Evolutionary conservation across 2,888 invertebrate genomes (phyloP), one percentile per base, ranked within the genome.

Genomic region (Teleiodes luculella): DNA sequence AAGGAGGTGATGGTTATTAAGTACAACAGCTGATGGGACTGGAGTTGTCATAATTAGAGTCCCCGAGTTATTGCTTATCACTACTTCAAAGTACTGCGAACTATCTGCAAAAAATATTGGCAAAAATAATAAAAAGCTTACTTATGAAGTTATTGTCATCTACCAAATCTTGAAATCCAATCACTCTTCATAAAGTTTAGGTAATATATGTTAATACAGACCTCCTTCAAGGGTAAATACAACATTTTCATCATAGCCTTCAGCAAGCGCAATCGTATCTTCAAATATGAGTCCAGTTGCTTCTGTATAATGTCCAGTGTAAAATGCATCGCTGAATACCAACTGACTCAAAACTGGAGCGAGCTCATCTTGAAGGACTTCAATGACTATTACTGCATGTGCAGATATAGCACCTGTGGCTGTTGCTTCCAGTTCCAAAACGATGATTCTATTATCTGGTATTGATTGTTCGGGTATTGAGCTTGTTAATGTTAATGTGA

Each of bases 351-450:
- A 20, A 24, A 13, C 24, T 13, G 6, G 20, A 1, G 53, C 11
- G 7, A 51, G 10, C 0, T 58, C 47, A 4, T 62, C 57, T 16
- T 45, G 20, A 6, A 56, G 39, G 3, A 62, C 56, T 53, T 65
- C 59, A 3, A 70, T 54, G 16, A 69, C 59, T 10, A 70, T 52
- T 16, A 65, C 60, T 4, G 70, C 60, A 41, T 55, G 47, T 6
- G 66, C 64, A 1, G 66, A 35, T 7, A 60, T 14, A 3, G 62
- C 31, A 43, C 61, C 52, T 1, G 59, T 59, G 3, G 62, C 59
- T 1, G 65, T 52, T 4, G 69, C 72, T 56, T 56, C 59, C 18
- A 72, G 33, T 11, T 67, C 64, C 10, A 70, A 48, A 6, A 65
- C 14, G 16, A 68, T 57, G 10, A 68, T 54, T 18, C 57, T 16